These are phyloP conservation scores for Apodemus speciosus DNA, from an alignment of 2,113 vertebrate genomes.

Conservation along the genomic window DNA sequence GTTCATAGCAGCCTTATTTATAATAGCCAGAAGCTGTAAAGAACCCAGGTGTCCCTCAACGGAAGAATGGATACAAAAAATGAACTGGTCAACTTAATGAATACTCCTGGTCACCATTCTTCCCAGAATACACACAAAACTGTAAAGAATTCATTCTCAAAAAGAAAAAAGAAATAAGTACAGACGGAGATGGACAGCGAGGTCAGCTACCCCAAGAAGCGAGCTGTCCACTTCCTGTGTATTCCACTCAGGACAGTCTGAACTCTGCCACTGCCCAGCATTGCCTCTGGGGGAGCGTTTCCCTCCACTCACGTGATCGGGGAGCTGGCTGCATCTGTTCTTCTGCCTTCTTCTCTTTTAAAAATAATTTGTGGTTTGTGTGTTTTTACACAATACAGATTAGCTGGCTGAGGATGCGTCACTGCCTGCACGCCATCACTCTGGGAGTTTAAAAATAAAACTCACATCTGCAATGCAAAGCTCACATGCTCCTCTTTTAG, in stretches of 20 bases:
- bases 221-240: not conserved
- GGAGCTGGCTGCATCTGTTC: slow-evolving; percentile 49
- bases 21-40: too few relatives aligned
- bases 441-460: slow-evolving; percentile 67
- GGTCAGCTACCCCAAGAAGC: not conserved
- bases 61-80: too few relatives aligned
- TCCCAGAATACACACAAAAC: not conserved
- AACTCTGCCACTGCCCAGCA: not conserved
- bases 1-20: too few relatives aligned
- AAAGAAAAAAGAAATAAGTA: not conserved
- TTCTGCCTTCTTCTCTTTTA: slow-evolving; percentile 70
- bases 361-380: slow-evolving; percentile 77
- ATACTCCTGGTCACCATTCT: not conserved
- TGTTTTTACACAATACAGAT: slow-evolving; percentile 74
- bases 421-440: slow-evolving; percentile 49
- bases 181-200: not conserved
- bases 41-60: too few relatives aligned
- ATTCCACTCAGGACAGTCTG: accelerated
- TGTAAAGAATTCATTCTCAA: not conserved
- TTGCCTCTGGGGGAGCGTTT: not conserved
- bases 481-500: slow-evolving; percentile 7
- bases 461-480: slow-evolving; percentile 64
- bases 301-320: not conserved
- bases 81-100: too few relatives aligned
- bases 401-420: slow-evolving; percentile 57